These are phyloP conservation scores for Erpornis zantholeuca DNA, from an alignment of 2,113 vertebrate species.

Conservation along the genomic window DNA sequence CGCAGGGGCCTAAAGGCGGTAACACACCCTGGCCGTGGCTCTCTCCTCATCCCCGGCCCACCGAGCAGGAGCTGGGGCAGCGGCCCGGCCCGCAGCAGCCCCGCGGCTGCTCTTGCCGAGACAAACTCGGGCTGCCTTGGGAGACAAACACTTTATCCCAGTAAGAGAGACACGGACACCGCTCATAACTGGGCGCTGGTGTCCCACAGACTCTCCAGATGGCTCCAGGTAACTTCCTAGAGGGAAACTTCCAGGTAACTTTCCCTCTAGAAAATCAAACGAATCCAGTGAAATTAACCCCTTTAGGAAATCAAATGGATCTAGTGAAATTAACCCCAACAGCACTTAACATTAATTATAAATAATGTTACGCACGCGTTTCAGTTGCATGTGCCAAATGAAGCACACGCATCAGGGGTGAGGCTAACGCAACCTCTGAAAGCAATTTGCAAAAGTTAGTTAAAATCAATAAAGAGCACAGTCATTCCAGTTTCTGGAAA, in stretches of 20 bases:
- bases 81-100: neutral
- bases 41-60: fast-evolving
- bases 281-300: neutral
- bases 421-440: neutral
- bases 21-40: fast-evolving
- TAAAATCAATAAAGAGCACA: neutral
- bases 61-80: neutral
- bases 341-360: neutral
- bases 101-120: neutral
- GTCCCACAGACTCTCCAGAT: neutral
- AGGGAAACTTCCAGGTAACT: neutral
- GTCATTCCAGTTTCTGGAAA: neutral
- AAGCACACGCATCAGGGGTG: fast-evolving
- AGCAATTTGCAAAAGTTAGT: neutral
- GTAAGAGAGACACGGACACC: fast-evolving
- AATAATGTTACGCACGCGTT: neutral
- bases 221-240: neutral
- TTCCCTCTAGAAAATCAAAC: neutral
- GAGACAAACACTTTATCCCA: neutral
- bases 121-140: neutral
- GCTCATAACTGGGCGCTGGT: fast-evolving
- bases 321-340: neutral
- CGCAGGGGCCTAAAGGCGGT: fast-evolving
- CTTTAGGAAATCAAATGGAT: neutral
- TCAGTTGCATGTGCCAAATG: neutral